Conservation (phyloP, 2,888 invertebrate species). For the Amphipoea oculea region DNA sequence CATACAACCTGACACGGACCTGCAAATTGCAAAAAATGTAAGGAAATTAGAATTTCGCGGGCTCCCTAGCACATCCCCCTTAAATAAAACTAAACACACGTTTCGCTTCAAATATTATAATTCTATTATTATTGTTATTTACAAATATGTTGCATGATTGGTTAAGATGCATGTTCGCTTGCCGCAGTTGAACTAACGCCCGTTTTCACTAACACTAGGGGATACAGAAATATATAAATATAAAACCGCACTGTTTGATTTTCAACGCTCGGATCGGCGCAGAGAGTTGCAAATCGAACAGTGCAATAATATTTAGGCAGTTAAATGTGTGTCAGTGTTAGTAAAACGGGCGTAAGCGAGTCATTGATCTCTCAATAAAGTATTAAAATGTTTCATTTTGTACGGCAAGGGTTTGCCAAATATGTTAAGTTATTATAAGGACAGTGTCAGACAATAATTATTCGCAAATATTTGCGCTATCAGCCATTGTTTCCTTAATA, state of each 20-base stretch:
- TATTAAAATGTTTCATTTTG: constrained; percentile 31
- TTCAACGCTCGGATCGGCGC: neutral
- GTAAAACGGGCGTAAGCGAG: constrained; percentile 3
- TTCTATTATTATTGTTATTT: constrained; percentile 8
- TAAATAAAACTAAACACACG: constrained; percentile 6
- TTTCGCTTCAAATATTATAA: constrained; percentile 25
- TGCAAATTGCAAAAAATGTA: neutral
- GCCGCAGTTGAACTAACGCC: constrained; percentile 21
- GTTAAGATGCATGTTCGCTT: constrained; percentile 52
- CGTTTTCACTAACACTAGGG: neutral
- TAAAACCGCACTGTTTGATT: neutral
- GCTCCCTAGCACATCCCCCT: too few species aligned
- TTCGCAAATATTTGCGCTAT: neutral
- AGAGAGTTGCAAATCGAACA: neutral
- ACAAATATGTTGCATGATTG: constrained; percentile 46
- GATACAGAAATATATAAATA: neutral
- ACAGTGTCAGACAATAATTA: neutral
- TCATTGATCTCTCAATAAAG: constrained; percentile 28
- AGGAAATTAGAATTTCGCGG: neutral
- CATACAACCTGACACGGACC: neutral
- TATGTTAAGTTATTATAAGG: constrained; percentile 29
- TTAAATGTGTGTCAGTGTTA: constrained; percentile 2
- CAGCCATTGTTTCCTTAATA: too few species aligned
- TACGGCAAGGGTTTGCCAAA: neutral
- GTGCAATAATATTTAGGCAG: neutral